Evolutionary conservation across 2,888 invertebrate genomes (phyloP), one percentile per base, ranked within the genome.

Genomic region (Orthonevra nobilis): DNA sequence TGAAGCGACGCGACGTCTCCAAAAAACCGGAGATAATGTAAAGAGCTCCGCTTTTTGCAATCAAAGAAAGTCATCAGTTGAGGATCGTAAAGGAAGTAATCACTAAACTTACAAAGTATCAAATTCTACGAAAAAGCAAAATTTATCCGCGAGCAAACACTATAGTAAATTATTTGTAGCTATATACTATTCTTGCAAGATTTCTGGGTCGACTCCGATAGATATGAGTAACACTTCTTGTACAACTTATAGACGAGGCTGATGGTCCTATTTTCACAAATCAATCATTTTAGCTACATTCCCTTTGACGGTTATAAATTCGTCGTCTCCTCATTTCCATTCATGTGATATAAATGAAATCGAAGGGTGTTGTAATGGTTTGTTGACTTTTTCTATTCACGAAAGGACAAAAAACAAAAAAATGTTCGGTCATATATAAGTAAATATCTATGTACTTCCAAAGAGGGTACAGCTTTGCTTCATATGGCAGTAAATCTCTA

Each of bases 401-500:
- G n/a, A n/a, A n/a, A n/a, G n/a, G n/a, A n/a, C n/a, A n/a, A n/a
- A n/a, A n/a, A n/a, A n/a, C n/a, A n/a, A n/a, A n/a, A n/a, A n/a
- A n/a, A n/a, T n/a, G n/a, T n/a, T n/a, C n/a, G 23, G 23, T 3
- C 5, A 23, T 23, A 23, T 23, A 23, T 23, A 5, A 4, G 5
- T 34, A 17, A 15, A 10, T 50, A 28, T 52, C 20, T 20, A 32
- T 54, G n/a, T n/a, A n/a, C n/a, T n/a, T n/a, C n/a, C n/a, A n/a
- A n/a, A n/a, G n/a, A n/a, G n/a, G n/a, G n/a, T n/a, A n/a, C n/a
- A n/a, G n/a, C n/a, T n/a, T n/a, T n/a, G n/a, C n/a, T n/a, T n/a
- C n/a, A n/a, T 38, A 15, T 52, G 58, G 20, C 58, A 36, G 60
- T 74, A 60, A 68, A 74, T 74, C 68, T 68, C 44, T 17, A 12